Evolutionary conservation across 2,113 vertebrate species (phyloP), one percentile per base, ranked within the genome.

Genomic region (Pollimyrus isidori): DNA sequence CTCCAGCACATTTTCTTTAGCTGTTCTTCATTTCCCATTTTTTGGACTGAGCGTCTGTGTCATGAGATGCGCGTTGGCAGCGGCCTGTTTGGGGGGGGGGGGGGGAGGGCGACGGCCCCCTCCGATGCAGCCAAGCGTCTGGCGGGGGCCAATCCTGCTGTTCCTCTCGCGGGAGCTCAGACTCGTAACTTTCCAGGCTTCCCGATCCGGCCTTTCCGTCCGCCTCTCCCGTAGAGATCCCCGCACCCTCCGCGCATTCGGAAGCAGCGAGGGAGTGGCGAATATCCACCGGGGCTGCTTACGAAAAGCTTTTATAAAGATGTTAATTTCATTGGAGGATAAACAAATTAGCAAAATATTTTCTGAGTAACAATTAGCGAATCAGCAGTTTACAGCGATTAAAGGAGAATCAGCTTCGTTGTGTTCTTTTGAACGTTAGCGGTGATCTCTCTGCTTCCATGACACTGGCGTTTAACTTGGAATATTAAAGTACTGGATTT

Each of bases 1-100:
- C 89, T 92, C 90, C n/a, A 87, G 83, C n/a, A 88, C 91, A 88
- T 92, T 90, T 87, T 91, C 76, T 93, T 93, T 92, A 93, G 93
- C 91, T 93, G 92, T 84, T 90, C 91, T 89, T 48, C 89, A 92
- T 90, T 80, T 58, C 73, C 89, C 90, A 89, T 35, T 53, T 35
- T 46, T 50, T 92, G 93, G 93, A 94, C 93, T 93, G 92, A 93
- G 91, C 62, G 49, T 82, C 46, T 48, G 2, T 91, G 91, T 90
- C 92, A 26, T 26, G 3, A 10, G 62, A n/a, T 84, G 30, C 49
- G 85, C 58, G 7, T 86, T 86, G 76, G 17, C 53, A 89, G 89
- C 90, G 92, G 92, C 92, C 49, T 9, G 91, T 92, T 91, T 90
- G 90, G 69, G 90, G 91, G 90, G 92, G 92, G n/a, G 58, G n/a